phyloP scores from a whole-genome alignment of 1,140 invertebrate species.

The Pseudoatta argentina region DNA sequence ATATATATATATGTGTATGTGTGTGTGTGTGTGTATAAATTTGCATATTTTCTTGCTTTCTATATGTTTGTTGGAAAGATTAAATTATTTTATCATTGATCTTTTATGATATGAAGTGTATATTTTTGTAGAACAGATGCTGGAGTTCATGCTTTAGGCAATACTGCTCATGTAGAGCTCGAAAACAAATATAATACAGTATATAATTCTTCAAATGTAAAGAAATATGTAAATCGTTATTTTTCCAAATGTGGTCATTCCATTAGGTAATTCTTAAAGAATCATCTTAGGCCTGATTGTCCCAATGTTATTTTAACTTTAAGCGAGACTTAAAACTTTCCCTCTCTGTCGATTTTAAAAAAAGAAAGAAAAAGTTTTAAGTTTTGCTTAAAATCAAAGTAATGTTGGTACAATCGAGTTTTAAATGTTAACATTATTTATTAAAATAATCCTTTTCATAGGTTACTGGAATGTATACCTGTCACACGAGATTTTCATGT shows the following conservation, averaged over 20 bases:
- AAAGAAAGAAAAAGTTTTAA: no score
- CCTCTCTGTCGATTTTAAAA: no score
- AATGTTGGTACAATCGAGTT: no score
- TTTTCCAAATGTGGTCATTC: constrained; percentile 86
- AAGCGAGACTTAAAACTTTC: no score
- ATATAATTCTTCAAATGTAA: constrained; percentile 85
- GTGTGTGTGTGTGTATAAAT: neutral
- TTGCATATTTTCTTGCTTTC: neutral
- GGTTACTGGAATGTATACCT: constrained; percentile 86
- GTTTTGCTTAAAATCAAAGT: no score
- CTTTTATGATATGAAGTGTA: constrained; percentile 49
- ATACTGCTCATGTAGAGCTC: constrained; percentile 89
- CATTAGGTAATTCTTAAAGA: constrained; percentile 77
- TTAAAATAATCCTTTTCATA: constrained; percentile 78
- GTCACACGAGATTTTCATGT: constrained; percentile 89
- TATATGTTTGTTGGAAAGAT: neutral
- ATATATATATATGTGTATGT: no score
- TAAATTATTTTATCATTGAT: neutral
- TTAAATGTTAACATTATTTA: constrained; percentile 9
- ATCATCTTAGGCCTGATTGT: neutral
- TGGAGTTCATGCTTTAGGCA: constrained; percentile 90
- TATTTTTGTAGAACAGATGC: constrained; percentile 89
- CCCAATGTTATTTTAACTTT: no score
- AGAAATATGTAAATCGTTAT: constrained; percentile 87
- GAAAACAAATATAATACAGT: constrained; percentile 81